Conservation (phyloP, 2,113 vertebrate species). For the Upupa epops region DNA sequence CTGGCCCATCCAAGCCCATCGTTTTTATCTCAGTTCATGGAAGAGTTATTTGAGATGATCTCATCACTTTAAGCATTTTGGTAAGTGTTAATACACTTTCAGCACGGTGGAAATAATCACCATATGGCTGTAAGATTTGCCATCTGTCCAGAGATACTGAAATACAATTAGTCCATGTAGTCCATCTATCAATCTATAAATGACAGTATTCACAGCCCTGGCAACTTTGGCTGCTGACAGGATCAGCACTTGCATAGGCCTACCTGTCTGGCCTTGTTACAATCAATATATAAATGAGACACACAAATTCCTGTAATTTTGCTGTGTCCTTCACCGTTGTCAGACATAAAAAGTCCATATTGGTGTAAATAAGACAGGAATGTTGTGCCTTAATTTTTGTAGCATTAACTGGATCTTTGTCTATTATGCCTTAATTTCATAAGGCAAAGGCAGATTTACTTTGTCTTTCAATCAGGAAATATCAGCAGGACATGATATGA, state of each 20-base stretch:
- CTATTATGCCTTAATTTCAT: conserved; percentile 28
- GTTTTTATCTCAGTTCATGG: background rate
- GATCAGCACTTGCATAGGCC: conserved; percentile 10
- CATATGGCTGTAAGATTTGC: conserved; percentile 61
- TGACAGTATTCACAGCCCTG: conserved; percentile 40
- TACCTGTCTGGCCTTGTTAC: conserved; percentile 55
- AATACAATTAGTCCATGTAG: conserved; percentile 51
- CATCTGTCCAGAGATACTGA: conserved; percentile 49
- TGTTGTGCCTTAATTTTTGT: conserved; percentile 9
- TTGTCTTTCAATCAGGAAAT: conserved; percentile 17
- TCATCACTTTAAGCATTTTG: conserved; percentile 47
- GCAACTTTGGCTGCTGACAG: conserved; percentile 38
- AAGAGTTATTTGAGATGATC: conserved; percentile 14
- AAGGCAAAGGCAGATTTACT: conserved; percentile 10
- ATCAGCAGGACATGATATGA: background rate
- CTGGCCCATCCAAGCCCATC: fast-evolving
- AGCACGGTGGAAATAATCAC: conserved; percentile 55
- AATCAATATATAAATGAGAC: conserved; percentile 49
- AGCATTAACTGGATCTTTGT: conserved; percentile 27
- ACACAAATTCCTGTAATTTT: background rate
- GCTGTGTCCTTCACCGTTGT: background rate
- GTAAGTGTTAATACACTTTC: conserved; percentile 58
- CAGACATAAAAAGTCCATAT: background rate
- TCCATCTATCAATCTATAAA: conserved; percentile 68
- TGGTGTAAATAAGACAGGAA: background rate